Evolutionary conservation across 2,797 vertebrate species (phyloP).

Genomic region (Sebastes kiyomatsui): DNA sequence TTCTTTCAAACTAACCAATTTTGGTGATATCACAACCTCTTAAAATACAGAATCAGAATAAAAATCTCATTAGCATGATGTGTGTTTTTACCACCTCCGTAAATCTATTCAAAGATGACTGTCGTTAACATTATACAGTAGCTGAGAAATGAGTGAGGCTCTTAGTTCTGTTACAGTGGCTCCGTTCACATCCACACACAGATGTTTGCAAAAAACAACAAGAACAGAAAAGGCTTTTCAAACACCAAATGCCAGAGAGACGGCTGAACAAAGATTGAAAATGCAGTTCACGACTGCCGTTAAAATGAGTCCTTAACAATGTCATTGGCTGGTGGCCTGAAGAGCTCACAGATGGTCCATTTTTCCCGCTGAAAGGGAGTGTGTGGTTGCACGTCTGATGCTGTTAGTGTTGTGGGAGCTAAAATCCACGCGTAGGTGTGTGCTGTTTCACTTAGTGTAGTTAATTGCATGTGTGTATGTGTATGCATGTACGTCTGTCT

Average conservation of each 20-base stretch:
- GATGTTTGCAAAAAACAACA: constrained; percentile 37
- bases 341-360: constrained; percentile 67
- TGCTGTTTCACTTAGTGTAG: constrained; percentile 21
- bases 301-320: constrained; percentile 51
- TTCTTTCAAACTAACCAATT: neutral
- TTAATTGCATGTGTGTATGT: constrained; percentile 39
- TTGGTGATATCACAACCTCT: neutral
- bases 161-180: neutral
- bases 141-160: neutral
- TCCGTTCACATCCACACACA: constrained; percentile 6
- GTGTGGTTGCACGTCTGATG: constrained; percentile 33
- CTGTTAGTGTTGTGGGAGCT: constrained; percentile 29
- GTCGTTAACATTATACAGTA: neutral
- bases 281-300: constrained; percentile 38
- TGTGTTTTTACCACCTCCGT: neutral
- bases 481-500: constrained; percentile 7
- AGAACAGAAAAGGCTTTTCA: constrained; percentile 28
- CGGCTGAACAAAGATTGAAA: constrained; percentile 23
- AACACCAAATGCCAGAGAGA: constrained; percentile 5
- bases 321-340: constrained; percentile 58
- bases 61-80: neutral
- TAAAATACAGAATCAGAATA: neutral
- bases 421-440: constrained; percentile 49
- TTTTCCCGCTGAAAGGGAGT: constrained; percentile 51
- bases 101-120: constrained; percentile 8